phyloP scores from a whole-genome alignment of 2,888 invertebrate species.

The Yponomeuta cagnagella region DNA sequence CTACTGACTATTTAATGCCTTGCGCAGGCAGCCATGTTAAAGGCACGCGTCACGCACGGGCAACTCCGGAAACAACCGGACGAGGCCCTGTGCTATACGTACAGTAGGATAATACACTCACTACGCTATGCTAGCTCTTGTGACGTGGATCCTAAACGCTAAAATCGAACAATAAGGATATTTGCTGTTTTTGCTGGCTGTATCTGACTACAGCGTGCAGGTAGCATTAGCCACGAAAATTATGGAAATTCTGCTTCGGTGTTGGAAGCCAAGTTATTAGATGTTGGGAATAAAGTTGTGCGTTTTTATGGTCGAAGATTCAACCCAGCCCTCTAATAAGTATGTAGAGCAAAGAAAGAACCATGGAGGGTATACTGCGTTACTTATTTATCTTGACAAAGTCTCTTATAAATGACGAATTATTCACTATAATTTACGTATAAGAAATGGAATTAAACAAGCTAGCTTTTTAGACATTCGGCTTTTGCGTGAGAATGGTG shows the following conservation, averaged over 20 bases:
- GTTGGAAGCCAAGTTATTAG: not conserved
- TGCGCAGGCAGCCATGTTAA: not conserved
- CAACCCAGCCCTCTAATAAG: not conserved
- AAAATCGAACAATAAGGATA: too few relatives aligned
- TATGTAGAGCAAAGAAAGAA: not conserved
- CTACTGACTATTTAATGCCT: not conserved
- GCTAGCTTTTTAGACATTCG: too few relatives aligned
- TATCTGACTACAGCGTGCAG: not conserved
- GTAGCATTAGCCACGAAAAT: constrained; percentile 9
- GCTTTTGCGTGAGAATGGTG: too few relatives aligned
- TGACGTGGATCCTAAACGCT: too few relatives aligned
- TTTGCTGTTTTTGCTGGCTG: constrained; percentile 10
- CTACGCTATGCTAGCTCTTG: too few relatives aligned
- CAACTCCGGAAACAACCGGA: constrained; percentile 42
- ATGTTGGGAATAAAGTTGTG: not conserved
- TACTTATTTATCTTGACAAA: too few relatives aligned
- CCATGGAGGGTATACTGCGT: too few relatives aligned
- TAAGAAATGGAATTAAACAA: too few relatives aligned
- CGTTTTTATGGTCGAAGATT: not conserved
- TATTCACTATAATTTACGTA: too few relatives aligned
- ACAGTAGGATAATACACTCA: too few relatives aligned
- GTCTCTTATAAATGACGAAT: too few relatives aligned
- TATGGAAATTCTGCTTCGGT: constrained; percentile 13
- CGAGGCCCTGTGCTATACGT: constrained; percentile 20
- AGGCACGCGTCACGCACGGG: constrained; percentile 41